These are phyloP conservation scores for Turdus rufiventris DNA, from an alignment of 2,113 vertebrate species.

Conservation along the genomic window DNA sequence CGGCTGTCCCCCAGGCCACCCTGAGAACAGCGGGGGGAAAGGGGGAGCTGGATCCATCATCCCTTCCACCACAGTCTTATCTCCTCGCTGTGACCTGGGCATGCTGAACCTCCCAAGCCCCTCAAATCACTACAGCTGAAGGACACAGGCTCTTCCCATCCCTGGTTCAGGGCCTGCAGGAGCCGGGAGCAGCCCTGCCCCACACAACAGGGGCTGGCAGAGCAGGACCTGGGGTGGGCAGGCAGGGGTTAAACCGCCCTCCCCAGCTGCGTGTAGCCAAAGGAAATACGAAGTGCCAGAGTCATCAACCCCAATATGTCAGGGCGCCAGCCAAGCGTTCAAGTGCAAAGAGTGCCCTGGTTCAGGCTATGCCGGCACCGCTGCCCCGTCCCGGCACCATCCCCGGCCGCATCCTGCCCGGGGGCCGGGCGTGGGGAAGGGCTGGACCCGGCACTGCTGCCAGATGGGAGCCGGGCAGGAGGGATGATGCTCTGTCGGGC, in stretches of 20 bases:
- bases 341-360: not conserved
- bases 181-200: not conserved
- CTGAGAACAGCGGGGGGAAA: not conserved
- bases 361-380: not conserved
- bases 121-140: accelerated
- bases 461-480: conserved; percentile 15
- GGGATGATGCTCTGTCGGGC: not conserved
- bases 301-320: conserved; percentile 63
- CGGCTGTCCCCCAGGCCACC: not conserved
- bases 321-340: conserved; percentile 37
- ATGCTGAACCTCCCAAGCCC: not conserved
- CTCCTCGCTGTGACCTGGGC: not conserved
- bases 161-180: not conserved
- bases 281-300: conserved; percentile 38
- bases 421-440: accelerated
- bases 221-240: not conserved
- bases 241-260: conserved; percentile 52
- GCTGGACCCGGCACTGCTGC: not conserved
- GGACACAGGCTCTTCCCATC: not conserved
- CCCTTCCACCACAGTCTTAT: not conserved
- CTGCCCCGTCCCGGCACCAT: not conserved
- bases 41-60: not conserved
- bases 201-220: not conserved
- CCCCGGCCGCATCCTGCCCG: not conserved
- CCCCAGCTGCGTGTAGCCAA: conserved; percentile 16